These are phyloP conservation scores for Hippocampus mohnikei DNA, from an alignment of 2,113 vertebrate genomes.

Conservation along the genomic window DNA sequence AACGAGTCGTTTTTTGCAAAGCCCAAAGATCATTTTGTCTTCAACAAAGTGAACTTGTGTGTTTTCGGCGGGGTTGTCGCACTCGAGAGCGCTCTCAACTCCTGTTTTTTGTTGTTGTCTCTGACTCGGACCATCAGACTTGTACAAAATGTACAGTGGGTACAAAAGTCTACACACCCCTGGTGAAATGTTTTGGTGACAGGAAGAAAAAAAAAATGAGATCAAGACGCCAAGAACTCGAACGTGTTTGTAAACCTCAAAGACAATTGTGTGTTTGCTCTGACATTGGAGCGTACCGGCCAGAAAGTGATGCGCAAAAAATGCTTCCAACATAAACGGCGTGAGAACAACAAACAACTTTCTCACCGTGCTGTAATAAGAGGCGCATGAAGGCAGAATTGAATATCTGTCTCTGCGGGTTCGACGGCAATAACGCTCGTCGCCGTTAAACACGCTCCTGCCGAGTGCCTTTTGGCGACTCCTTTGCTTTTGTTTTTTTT, in stretches of 20 bases:
- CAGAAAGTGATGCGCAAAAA: neutral
- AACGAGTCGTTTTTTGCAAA: too few relatives aligned
- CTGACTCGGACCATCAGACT: too few relatives aligned
- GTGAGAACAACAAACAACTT: neutral
- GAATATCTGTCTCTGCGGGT: slow-evolving; percentile 27
- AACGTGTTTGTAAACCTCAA: neutral
- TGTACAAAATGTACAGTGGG: too few relatives aligned
- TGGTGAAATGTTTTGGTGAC: too few relatives aligned
- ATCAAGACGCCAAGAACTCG: too few relatives aligned
- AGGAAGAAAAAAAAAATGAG: too few relatives aligned
- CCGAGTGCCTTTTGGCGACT: slow-evolving; percentile 4
- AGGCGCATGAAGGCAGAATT: neutral
- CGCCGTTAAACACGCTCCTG: slow-evolving; percentile 49
- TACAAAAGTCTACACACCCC: too few relatives aligned
- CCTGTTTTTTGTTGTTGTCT: too few relatives aligned
- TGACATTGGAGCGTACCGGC: neutral
- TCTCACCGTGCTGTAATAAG: slow-evolving; percentile 1
- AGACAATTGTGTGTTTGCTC: neutral
- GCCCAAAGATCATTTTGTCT: too few relatives aligned
- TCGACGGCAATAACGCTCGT: slow-evolving; percentile 46
- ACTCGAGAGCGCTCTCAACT: too few relatives aligned
- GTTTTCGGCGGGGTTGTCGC: too few relatives aligned
- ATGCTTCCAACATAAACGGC: neutral
- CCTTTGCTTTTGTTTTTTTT: slow-evolving; percentile 7
- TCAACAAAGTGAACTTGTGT: neutral